Conservation (phyloP, 2,113 vertebrate species). For the Indri indri region DNA sequence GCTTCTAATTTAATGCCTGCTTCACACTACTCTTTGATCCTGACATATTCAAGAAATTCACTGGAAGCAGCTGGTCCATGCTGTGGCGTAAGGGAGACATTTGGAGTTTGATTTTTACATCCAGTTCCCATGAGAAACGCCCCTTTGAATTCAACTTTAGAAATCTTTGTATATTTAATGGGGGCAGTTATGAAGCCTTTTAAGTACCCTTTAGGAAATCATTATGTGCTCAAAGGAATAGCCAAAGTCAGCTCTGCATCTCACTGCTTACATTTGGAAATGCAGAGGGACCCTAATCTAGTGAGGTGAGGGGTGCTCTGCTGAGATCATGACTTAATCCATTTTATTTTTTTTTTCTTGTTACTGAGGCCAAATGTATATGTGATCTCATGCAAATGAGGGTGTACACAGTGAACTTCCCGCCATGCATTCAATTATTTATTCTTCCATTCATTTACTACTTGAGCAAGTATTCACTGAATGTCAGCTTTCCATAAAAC, state of each 20-base stretch:
- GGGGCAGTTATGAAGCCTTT: not conserved
- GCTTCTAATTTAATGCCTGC: not conserved
- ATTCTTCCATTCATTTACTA: conserved; percentile 10
- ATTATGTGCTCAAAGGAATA: not conserved
- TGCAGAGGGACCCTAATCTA: not conserved
- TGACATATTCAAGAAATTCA: not conserved
- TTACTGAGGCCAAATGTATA: not conserved
- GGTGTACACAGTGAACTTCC: not conserved
- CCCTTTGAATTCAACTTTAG: not conserved
- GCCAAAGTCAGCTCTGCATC: not conserved
- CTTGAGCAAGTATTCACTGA: conserved; percentile 1
- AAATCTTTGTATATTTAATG: conserved; percentile 20
- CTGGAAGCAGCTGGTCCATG: not conserved
- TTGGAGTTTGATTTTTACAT: not conserved
- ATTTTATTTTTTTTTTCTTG: not conserved
- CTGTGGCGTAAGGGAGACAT: not conserved
- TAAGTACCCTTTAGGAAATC: not conserved
- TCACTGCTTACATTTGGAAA: not conserved
- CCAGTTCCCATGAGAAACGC: not conserved
- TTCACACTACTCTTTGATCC: not conserved
- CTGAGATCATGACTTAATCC: not conserved
- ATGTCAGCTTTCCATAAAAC: conserved; percentile 2
- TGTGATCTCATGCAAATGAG: conserved; percentile 8
- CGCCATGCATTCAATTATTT: not conserved
- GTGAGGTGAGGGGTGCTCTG: not conserved